phyloP scores from a whole-genome alignment of 2,888 invertebrate genomes.

The Lepidocyrtinus sp. region DNA sequence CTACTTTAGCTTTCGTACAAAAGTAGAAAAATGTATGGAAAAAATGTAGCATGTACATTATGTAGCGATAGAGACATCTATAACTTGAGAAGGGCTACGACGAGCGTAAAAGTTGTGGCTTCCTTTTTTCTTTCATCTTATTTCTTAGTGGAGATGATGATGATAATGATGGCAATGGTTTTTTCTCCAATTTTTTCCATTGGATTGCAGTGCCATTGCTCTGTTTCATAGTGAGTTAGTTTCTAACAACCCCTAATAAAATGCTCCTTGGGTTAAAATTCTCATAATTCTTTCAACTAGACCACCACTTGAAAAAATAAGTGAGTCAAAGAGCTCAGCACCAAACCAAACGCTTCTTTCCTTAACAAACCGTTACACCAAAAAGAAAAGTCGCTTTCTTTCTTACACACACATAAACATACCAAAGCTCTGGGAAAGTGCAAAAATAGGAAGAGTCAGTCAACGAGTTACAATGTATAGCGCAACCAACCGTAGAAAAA shows the following conservation, averaged over 20 bases:
- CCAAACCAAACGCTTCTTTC: background rate
- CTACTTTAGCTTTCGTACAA: background rate
- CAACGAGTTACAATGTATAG: background rate
- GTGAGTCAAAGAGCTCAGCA: conserved; percentile 13
- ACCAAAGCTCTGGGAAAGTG: background rate
- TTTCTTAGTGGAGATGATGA: conserved; percentile 23
- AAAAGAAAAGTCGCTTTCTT: background rate
- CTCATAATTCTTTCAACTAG: conserved; percentile 58
- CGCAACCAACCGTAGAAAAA: background rate
- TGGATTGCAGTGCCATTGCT: background rate
- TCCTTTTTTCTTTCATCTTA: conserved; percentile 21
- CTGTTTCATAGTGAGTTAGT: conserved; percentile 24
- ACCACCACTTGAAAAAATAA: conserved; percentile 17
- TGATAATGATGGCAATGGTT: conserved; percentile 8
- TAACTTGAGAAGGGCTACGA: conserved; percentile 5
- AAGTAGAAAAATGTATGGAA: background rate
- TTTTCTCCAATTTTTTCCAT: background rate
- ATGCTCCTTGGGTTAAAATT: conserved; percentile 60
- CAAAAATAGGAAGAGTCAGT: background rate
- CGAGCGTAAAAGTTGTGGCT: conserved; percentile 37
- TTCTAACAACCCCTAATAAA: conserved; percentile 58
- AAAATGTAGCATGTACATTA: conserved; percentile 18
- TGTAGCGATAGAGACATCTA: conserved; percentile 1
- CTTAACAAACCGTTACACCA: background rate
- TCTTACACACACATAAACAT: background rate